Base-by-base conservation (phyloP, 2,888 invertebrate genomes). In the Luperina testacea region DNA sequence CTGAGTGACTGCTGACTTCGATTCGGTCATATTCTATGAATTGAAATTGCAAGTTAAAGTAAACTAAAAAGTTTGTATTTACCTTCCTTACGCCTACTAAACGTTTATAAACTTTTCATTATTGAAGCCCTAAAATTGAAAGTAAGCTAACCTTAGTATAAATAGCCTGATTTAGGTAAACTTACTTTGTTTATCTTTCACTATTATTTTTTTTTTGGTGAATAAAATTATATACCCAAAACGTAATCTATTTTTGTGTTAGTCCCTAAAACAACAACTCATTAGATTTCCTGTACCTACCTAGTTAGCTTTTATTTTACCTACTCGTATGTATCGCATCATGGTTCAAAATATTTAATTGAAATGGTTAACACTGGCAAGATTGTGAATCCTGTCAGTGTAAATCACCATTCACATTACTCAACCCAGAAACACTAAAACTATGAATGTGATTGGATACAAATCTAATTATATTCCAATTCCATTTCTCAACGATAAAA, bases 381-480 rank as follows among this genome's bases (percentile, higher is more conserved):
- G 13, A 79, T 68, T 53, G n/a, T 20, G 9, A n/a, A 27, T 9
- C 9, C 42, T 15, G 13, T 11, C 38, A 64, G 57, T 27, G 24
- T 24, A 64, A 13, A 59, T 69, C 42, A 70, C 27, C 15, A 63
- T 57, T 64, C 69, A 72, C 15, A 73, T 78, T 71, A 71, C 57
- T 38, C 53, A 51, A 24, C 71, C n/a, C 20, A 51, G 17, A 61
- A 82, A 57, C 65, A 71, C 51, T 38, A 68, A 20, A 63, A 48
- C 27, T 63, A 15, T 27, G 20, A 72, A 65, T 61, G 13, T n/a
- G 61, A 80, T 74, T 72, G 38, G 48, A 75, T 69, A 72, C 48
- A 45, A 84, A 75, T 84, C 82, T 72, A 76, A 82, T 82, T 82
- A 74, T 27, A 79, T 24, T 77, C 72, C 82, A 79, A 76, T 84